phyloP scores from a whole-genome alignment of 2,113 vertebrate species.

The Plectropomus leopardus region DNA sequence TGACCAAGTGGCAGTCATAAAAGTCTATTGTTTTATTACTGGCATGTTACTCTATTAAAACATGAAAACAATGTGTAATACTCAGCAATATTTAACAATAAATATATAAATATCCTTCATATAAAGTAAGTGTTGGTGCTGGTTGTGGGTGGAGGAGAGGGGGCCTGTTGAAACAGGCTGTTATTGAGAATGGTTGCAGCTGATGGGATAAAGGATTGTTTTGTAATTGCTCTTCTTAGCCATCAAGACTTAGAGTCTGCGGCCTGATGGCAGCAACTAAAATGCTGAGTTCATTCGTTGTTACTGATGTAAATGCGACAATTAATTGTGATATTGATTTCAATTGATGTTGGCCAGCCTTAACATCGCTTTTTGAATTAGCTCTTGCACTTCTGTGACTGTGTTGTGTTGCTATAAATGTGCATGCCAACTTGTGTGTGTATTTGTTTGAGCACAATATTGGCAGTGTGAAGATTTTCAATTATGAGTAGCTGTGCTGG shows the following conservation, averaged over 20 bases:
- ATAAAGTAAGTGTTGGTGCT: too few species aligned
- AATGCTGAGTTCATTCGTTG: background rate
- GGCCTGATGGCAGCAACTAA: background rate
- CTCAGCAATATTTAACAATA: too few species aligned
- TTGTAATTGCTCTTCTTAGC: background rate
- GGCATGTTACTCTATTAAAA: too few species aligned
- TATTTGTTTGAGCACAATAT: conserved; percentile 47
- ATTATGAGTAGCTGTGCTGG: conserved; percentile 65
- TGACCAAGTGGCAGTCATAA: too few species aligned
- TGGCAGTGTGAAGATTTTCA: conserved; percentile 61
- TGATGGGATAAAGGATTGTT: background rate
- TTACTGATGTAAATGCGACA: background rate
- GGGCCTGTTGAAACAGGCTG: background rate
- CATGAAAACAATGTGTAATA: too few species aligned
- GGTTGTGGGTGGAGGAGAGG: background rate
- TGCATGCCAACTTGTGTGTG: conserved; percentile 9
- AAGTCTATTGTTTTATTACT: too few species aligned
- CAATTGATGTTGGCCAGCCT: background rate
- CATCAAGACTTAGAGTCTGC: background rate
- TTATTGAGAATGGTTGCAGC: background rate
- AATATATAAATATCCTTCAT: too few species aligned
- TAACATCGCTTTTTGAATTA: conserved; percentile 1
- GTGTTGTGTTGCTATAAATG: background rate
- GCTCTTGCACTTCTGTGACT: conserved; percentile 6
- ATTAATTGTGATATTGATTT: background rate